These are phyloP conservation scores for Chromis chromis DNA, from an alignment of 2,797 vertebrate genomes.

Conservation along the genomic window DNA sequence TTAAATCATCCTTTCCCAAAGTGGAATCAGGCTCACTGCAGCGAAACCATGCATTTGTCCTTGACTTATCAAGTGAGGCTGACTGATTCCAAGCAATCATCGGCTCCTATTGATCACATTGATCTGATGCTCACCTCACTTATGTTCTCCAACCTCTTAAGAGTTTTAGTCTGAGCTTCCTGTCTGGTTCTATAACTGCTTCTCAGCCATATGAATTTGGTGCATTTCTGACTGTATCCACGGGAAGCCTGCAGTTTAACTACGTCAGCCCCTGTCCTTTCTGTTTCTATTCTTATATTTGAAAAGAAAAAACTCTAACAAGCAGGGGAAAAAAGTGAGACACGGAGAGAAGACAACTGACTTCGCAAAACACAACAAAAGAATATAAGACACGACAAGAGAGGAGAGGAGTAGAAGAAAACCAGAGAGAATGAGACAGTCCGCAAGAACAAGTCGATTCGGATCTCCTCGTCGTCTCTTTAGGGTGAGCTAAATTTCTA, in stretches of 20 bases:
- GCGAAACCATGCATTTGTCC: constrained; percentile 40
- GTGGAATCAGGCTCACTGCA: constrained; percentile 21
- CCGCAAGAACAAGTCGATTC: constrained; percentile 54
- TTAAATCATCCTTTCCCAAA: constrained; percentile 7
- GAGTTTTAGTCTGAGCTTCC: constrained; percentile 52
- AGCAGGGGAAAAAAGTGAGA: constrained; percentile 14
- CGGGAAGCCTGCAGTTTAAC: neutral
- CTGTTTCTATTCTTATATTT: constrained; percentile 26
- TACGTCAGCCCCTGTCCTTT: constrained; percentile 2
- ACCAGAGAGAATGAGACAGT: constrained; percentile 52
- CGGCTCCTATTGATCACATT: constrained; percentile 63
- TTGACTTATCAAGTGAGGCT: constrained; percentile 56
- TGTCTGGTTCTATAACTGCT: constrained; percentile 31
- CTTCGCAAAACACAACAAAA: constrained; percentile 29
- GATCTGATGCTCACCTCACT: constrained; percentile 57
- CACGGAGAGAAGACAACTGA: constrained; percentile 2
- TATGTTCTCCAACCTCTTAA: constrained; percentile 47
- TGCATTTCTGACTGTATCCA: neutral
- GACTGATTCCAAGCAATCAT: constrained; percentile 60
- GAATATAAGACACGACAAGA: constrained; percentile 30
- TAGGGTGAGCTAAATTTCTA: constrained; percentile 45
- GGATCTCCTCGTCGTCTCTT: constrained; percentile 36
- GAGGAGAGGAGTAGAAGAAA: constrained; percentile 24
- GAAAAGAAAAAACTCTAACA: constrained; percentile 32
- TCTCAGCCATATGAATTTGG: neutral